Evolutionary conservation across 2,888 invertebrate genomes (phyloP).

Genomic region (Carcina quercana): DNA sequence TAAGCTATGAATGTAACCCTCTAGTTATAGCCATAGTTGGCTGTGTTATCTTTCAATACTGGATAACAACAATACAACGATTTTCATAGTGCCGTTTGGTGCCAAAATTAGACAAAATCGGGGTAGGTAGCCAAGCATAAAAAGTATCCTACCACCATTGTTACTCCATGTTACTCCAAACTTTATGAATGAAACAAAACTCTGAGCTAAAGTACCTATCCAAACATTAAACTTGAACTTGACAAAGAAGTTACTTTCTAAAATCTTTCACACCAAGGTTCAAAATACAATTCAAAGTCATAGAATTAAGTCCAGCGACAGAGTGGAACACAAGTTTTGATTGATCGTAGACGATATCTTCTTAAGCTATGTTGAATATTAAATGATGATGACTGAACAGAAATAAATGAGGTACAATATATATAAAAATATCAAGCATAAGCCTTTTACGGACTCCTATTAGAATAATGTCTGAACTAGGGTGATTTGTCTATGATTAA

Average conservation of each 20-base stretch:
- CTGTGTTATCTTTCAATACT: too few species aligned
- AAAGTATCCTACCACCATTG: too few species aligned
- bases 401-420: slow-evolving; percentile 52
- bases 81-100: too few species aligned
- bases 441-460: slow-evolving; percentile 26
- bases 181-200: too few species aligned
- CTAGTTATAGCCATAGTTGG: too few species aligned
- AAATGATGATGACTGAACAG: slow-evolving; percentile 60
- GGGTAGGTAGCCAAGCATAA: too few species aligned
- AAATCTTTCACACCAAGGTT: slow-evolving; percentile 20
- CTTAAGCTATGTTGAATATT: slow-evolving; percentile 51
- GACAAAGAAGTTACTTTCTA: slow-evolving; percentile 25
- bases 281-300: slow-evolving; percentile 18
- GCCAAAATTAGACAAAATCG: too few species aligned
- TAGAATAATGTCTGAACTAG: slow-evolving; percentile 36
- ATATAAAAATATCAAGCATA: slow-evolving; percentile 31
- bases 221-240: slow-evolving; percentile 30
- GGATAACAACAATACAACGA: too few species aligned
- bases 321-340: slow-evolving; percentile 44
- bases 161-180: too few species aligned
- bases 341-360: slow-evolving; percentile 54
- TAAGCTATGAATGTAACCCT: too few species aligned
- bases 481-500: slow-evolving; percentile 48
- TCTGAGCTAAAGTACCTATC: too few species aligned
- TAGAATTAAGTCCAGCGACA: slow-evolving; percentile 18